phyloP scores from a whole-genome alignment of 2,888 invertebrate species.

The Leptinotarsa tumamoca region DNA sequence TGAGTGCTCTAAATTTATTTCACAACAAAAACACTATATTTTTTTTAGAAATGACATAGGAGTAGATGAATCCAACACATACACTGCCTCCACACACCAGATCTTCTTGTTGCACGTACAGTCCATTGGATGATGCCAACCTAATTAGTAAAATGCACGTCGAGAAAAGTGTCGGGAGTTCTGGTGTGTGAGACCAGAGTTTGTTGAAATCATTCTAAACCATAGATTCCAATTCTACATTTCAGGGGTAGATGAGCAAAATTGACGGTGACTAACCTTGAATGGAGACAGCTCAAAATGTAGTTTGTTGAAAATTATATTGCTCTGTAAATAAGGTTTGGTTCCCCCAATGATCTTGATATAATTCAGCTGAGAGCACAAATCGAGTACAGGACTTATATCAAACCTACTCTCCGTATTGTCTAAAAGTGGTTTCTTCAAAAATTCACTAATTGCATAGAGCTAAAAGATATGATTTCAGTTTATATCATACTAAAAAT shows the following conservation, averaged over 20 bases:
- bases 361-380: constrained; percentile 80
- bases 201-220: too few species aligned
- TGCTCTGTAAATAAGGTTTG: constrained; percentile 82
- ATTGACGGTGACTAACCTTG: constrained; percentile 68
- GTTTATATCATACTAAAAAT: constrained; percentile 14
- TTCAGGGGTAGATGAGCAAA: not conserved
- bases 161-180: too few species aligned
- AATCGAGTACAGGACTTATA: constrained; percentile 91
- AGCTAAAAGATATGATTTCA: constrained; percentile 71
- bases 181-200: too few species aligned
- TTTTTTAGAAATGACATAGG: too few species aligned
- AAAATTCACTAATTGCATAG: constrained; percentile 88
- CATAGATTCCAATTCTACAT: too few species aligned
- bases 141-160: too few species aligned
- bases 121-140: too few species aligned
- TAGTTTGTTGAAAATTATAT: constrained; percentile 84
- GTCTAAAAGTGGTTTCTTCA: constrained; percentile 88
- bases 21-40: too few species aligned
- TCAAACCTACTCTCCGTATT: constrained; percentile 85
- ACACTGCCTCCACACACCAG: too few species aligned
- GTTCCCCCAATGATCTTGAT: constrained; percentile 77
- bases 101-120: too few species aligned
- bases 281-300: constrained; percentile 87
- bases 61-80: too few species aligned
- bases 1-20: too few species aligned